Evolutionary conservation across 2,888 invertebrate species (phyloP), one percentile per base, ranked within the genome.

Genomic region (Allygus modestus): DNA sequence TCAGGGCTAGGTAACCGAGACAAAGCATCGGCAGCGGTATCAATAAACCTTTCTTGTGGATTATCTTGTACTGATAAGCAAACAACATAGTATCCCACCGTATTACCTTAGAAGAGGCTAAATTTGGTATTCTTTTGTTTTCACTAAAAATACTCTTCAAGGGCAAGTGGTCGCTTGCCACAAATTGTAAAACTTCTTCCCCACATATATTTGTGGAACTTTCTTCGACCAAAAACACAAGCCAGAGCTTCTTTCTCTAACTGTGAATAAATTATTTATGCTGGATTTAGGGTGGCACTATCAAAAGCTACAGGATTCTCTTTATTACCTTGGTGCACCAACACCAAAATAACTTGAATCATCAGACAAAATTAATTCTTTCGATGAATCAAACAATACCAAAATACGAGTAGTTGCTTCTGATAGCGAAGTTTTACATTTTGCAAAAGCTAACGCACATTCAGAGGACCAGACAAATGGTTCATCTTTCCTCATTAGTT

Each of bases 121-220:
- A 37, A 51, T 2, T 17, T 2, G 51, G 51, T 51, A 51, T 51
- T 51, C 51, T 51, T 51, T 51, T 51, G 51, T 51, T 51, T 17
- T 51, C 51, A 11, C 51, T 15, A 9, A 51, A 51, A 51, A 51
- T 51, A n/a, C n/a, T n/a, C n/a, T n/a, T n/a, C n/a, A n/a, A n/a
- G n/a, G n/a, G n/a, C n/a, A n/a, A n/a, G n/a, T 11, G 15, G 2
- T n/a, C 43, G 43, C 0, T 77, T 20, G 28, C 20, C 11, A 51
- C 26, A 77, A 20, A 77, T 77, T 20, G 51, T 77, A 41, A 43
- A 33, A 20, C 23, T 37, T 26, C 77, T 77, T n/a, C 77, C 77
- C 77, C 77, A 41, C 26, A 77, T 43, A 77, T 77, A 77, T 23
- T 77, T 77, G 26, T 77, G 77, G 51, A 77, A 77, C 43, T 77